Conservation (phyloP, 2,888 invertebrate genomes). For the Branchellion lobata region DNA sequence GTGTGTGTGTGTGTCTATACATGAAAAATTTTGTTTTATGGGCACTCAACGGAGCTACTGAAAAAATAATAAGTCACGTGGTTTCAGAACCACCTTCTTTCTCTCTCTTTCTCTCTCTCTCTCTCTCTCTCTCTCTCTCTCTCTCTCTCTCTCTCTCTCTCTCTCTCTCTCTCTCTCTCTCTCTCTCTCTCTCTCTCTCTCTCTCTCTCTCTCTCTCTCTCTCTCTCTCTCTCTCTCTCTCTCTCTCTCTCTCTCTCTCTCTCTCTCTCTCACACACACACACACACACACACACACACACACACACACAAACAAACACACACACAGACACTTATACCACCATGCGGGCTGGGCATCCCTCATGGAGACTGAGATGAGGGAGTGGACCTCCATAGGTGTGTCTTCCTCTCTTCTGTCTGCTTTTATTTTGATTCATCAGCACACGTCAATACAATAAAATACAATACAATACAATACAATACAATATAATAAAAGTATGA, state of each 20-base stretch:
- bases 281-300: too few species aligned
- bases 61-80: too few species aligned
- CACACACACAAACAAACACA: neutral
- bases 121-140: constrained; percentile 28
- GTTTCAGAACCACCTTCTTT: neutral
- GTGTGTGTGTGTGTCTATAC: neutral
- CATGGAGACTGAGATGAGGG: constrained; percentile 60
- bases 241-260: neutral
- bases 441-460: neutral
- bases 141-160: constrained; percentile 43
- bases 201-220: constrained; percentile 44
- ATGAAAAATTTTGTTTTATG: too few species aligned
- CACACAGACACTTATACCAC: constrained; percentile 63
- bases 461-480: too few species aligned
- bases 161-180: constrained; percentile 43
- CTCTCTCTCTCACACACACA: too few species aligned
- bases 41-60: too few species aligned
- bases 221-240: neutral
- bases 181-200: constrained; percentile 44
- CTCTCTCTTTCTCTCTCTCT: constrained; percentile 35
- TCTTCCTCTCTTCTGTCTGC: neutral
- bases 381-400: constrained; percentile 63
- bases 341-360: constrained; percentile 65
- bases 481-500: neutral
- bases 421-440: neutral